These are phyloP conservation scores for Lasioglossum marginatum DNA, from an alignment of 2,888 invertebrate genomes.

Conservation along the genomic window DNA sequence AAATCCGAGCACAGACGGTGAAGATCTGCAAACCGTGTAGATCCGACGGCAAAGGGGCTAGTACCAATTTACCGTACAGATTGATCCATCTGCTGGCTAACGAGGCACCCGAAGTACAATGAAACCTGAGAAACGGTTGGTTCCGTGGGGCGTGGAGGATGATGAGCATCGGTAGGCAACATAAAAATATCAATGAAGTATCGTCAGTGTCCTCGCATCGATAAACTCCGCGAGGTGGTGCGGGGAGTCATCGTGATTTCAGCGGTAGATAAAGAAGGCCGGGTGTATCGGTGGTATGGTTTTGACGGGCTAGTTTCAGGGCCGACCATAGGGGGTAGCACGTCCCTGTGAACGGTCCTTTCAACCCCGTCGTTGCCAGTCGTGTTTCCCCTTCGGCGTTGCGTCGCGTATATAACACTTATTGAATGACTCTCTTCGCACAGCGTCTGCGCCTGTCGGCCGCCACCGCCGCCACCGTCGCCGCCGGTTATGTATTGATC, in stretches of 20 bases:
- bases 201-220: conserved; percentile 30
- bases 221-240: conserved; percentile 31
- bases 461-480: conserved; percentile 53
- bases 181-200: too few relatives aligned
- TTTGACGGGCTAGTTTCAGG: conserved; percentile 72
- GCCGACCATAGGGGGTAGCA: conserved; percentile 80
- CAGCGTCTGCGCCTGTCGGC: conserved; percentile 81
- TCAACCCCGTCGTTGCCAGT: conserved; percentile 63
- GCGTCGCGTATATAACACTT: conserved; percentile 71
- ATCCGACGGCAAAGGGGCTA: background rate
- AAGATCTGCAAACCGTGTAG: background rate
- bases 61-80: too few relatives aligned
- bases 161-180: background rate
- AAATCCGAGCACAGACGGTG: too few relatives aligned
- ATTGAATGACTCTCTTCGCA: conserved; percentile 74
- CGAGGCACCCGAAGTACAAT: background rate
- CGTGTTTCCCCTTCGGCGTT: conserved; percentile 60
- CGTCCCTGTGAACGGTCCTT: conserved; percentile 61
- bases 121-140: background rate
- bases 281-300: background rate
- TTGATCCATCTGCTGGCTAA: background rate
- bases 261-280: conserved; percentile 77
- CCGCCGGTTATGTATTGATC: conserved; percentile 82
- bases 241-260: conserved; percentile 21
- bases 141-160: too few relatives aligned